Evolutionary conservation across 2,888 invertebrate genomes (phyloP).

Genomic region (Yponomeuta sedellus): DNA sequence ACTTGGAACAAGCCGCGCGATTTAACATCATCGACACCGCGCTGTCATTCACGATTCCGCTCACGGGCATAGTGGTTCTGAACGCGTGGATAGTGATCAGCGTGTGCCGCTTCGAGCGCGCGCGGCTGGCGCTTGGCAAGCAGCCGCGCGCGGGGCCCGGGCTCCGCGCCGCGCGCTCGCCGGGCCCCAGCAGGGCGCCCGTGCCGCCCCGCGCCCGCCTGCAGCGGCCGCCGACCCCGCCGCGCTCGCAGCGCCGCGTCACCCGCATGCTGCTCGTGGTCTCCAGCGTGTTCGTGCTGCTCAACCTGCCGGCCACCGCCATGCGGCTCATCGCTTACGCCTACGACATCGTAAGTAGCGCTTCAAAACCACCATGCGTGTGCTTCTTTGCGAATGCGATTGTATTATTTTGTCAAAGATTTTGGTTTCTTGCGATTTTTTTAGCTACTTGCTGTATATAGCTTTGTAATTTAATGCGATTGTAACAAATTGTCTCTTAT

Average conservation of each 20-base stretch:
- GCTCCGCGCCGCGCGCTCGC: constrained; percentile 14
- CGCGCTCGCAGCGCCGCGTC: constrained; percentile 80
- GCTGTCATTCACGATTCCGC: constrained; percentile 84
- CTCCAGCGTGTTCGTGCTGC: constrained; percentile 84
- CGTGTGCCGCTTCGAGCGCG: constrained; percentile 78
- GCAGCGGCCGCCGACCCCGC: constrained; percentile 34
- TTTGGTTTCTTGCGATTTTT: too few species aligned
- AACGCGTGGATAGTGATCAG: constrained; percentile 83
- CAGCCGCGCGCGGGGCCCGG: constrained; percentile 16
- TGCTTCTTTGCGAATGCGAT: background rate
- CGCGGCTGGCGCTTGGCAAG: constrained; percentile 35
- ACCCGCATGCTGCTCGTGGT: constrained; percentile 90
- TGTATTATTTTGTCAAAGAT: background rate
- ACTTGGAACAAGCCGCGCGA: constrained; percentile 74
- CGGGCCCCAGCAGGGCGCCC: constrained; percentile 23
- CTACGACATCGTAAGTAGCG: constrained; percentile 66
- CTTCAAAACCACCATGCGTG: background rate
- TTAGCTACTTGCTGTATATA: too few species aligned
- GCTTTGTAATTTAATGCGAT: too few species aligned
- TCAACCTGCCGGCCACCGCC: constrained; percentile 86
- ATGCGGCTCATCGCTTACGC: constrained; percentile 80
- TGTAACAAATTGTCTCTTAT: too few species aligned
- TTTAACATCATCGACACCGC: constrained; percentile 84
- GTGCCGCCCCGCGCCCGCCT: constrained; percentile 29
- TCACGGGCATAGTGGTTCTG: constrained; percentile 81